Percentiles rank a stretch among this genome's conserved stretches.
phyloP scores from a whole-genome alignment of 35 echinoderm and acorn worm genomes.

The Anneissia japonica region DNA sequence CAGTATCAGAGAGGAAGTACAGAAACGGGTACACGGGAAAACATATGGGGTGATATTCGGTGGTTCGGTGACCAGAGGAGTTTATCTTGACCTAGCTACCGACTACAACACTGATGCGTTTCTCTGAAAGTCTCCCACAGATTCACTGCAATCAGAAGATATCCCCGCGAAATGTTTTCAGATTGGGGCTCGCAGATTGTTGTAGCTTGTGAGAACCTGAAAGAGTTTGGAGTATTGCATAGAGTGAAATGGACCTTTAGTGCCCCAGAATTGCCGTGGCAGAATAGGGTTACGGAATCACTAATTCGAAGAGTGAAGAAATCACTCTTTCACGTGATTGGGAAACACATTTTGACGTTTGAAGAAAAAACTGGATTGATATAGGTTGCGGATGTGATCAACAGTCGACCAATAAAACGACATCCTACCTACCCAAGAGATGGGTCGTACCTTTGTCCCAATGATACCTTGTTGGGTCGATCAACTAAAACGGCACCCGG shows the following conservation, averaged over 20 bases:
- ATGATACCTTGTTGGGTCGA: background rate
- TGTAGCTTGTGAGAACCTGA: background rate
- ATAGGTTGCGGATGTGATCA: background rate
- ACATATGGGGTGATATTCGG: no score
- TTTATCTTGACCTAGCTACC: conserved; percentile 1
- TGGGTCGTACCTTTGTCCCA: background rate
- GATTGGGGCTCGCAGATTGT: background rate
- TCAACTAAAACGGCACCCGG: background rate
- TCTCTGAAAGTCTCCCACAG: conserved; percentile 6
- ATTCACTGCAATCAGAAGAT: background rate
- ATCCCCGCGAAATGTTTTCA: background rate
- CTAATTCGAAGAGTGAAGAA: background rate
- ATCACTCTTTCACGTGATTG: background rate
- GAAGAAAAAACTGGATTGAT: background rate
- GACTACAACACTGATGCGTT: conserved; percentile 14
- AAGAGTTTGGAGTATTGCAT: background rate
- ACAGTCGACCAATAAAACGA: background rate
- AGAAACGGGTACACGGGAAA: no score
- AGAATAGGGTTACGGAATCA: background rate
- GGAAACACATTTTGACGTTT: background rate
- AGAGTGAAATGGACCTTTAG: background rate
- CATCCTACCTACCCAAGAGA: background rate
- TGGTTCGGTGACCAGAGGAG: no score
- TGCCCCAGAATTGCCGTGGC: background rate
- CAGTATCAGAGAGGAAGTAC: no score